Evolutionary conservation across 2,113 vertebrate genomes (phyloP), one percentile per base, ranked within the genome.

Genomic region (Anarhynchus alexandrinus): DNA sequence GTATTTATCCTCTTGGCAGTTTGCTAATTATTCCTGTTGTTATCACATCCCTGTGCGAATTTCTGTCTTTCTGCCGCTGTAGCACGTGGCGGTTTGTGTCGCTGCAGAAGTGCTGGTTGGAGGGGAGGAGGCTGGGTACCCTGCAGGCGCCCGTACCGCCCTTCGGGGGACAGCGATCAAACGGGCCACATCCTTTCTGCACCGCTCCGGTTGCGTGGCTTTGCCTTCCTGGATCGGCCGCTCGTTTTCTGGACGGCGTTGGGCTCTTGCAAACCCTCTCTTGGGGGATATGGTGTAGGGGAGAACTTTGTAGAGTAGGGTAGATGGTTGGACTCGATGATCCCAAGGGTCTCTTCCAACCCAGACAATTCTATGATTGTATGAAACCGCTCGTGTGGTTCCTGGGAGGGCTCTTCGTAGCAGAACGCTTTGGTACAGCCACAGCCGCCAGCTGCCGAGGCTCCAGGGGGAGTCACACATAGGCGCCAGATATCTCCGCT

Each of bases 21-120:
- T 95, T 91, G 91, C 89, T 97, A 97, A 97, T 97, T 97, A 95
- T 95, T 96, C 93, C 96, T 97, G 51, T 93, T 96, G 86, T 91
- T 93, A 58, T 93, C 67, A 32, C 89, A 91, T 87, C 94, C 96
- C 95, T 8, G 10, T 25, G 58, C 1, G 4, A 70, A 54, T 95
- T 77, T 73, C 94, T 97, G 86, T 80, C 91, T 95, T 92, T 88
- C 89, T 90, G 92, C 94, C 93, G 94, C 82, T 52, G 85, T 86
- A 96, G 49, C 23, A 51, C 3, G 49, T 12, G 49, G 49, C 64
- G 1, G 77, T 88, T 86, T 93, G 88, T 55, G 22, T 30, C 84
- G 76, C 91, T 86, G 89, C 73, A 90, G 91, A 90, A 43, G 55
- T 57, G 85, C 88, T 94, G 12, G 88, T 85, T 85, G 47, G 82